Conservation (phyloP, 2,797 vertebrate genomes). For the Lutjanus campechanus region DNA sequence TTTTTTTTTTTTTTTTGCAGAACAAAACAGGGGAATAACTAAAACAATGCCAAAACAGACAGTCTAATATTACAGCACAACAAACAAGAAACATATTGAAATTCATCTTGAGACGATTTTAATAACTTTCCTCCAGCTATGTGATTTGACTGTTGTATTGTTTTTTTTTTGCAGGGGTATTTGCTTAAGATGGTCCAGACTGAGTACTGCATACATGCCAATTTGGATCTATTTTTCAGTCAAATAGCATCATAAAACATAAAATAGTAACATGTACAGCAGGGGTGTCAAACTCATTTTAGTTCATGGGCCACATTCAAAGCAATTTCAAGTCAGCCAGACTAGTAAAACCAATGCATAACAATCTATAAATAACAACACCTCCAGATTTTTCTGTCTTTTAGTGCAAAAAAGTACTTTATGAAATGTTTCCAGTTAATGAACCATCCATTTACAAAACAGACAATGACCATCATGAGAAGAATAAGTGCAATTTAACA, state of each 20-base stretch:
- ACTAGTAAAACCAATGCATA: too few species aligned
- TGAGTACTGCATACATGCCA: background rate
- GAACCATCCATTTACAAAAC: too few species aligned
- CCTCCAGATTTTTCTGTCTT: too few species aligned
- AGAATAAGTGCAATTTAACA: too few species aligned
- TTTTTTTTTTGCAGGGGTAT: background rate
- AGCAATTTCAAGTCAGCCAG: too few species aligned
- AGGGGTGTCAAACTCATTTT: too few species aligned
- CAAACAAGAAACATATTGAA: conserved; percentile 4
- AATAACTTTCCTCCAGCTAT: background rate
- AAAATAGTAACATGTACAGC: background rate
- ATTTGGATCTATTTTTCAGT: background rate
- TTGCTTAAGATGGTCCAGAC: background rate
- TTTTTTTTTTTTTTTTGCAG: too few species aligned
- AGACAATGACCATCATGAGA: too few species aligned
- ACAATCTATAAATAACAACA: too few species aligned
- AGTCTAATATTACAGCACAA: background rate
- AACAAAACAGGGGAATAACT: background rate
- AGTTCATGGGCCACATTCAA: too few species aligned
- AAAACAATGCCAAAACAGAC: conserved; percentile 1
- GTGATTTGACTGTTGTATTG: background rate
- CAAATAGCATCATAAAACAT: background rate
- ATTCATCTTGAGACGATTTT: background rate
- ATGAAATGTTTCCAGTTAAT: too few species aligned
- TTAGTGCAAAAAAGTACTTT: too few species aligned